Evolutionary conservation across 2,888 invertebrate genomes (phyloP).

Genomic region (Heteromurus nitidus): DNA sequence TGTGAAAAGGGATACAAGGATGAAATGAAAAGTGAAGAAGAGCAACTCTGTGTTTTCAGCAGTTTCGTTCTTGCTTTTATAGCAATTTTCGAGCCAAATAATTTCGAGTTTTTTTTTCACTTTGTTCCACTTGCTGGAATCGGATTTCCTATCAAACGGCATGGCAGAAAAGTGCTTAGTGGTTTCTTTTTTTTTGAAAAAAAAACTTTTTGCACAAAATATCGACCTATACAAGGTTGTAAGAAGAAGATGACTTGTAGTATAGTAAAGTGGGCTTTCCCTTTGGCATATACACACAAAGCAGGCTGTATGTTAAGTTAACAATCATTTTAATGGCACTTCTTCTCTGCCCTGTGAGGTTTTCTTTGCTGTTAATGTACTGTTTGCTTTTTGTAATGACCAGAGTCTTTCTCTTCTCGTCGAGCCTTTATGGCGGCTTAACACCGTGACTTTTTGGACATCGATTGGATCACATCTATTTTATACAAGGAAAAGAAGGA

Average conservation of each 20-base stretch:
- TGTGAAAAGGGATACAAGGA: background rate
- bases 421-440: slow-evolving; percentile 12
- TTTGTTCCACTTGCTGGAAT: background rate
- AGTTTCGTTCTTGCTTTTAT: slow-evolving; percentile 48
- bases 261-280: background rate
- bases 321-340: slow-evolving; percentile 33
- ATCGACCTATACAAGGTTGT: background rate
- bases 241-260: background rate
- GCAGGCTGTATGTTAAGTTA: background rate
- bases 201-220: background rate
- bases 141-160: slow-evolving; percentile 35
- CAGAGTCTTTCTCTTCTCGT: background rate
- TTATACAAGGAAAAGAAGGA: slow-evolving; percentile 5
- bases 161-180: slow-evolving; percentile 32
- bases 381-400: slow-evolving; percentile 37
- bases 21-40: slow-evolving; percentile 3
- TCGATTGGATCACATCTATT: slow-evolving; percentile 29
- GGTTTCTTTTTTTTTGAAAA: slow-evolving; percentile 14
- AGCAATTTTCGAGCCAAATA: slow-evolving; percentile 45
- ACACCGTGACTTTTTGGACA: slow-evolving; percentile 22
- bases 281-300: background rate
- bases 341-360: background rate
- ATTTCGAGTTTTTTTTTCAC: slow-evolving; percentile 18
- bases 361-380: slow-evolving; percentile 29
- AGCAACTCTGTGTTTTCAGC: slow-evolving; percentile 23